Percentiles rank a stretch among this genome's conserved stretches.
These are phyloP conservation scores for Ancistrus triradiatus DNA, from an alignment of 2,113 vertebrate genomes.

Conservation along the genomic window DNA sequence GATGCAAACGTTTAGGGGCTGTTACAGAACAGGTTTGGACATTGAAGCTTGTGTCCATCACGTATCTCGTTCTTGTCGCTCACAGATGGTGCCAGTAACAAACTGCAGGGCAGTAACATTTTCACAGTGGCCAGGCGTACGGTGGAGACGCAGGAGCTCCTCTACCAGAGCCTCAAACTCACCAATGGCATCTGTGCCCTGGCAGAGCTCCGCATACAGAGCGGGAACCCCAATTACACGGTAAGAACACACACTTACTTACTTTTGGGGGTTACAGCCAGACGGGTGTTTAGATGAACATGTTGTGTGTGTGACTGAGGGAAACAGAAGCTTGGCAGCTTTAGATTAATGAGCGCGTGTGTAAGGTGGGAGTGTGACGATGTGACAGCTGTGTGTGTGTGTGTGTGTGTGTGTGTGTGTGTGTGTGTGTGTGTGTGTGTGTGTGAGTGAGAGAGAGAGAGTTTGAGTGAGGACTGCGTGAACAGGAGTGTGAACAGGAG, in stretches of 20 bases:
- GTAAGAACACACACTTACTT: too few relatives aligned
- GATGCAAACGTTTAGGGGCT: neutral
- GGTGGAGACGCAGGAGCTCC: conserved; percentile 94
- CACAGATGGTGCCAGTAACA: conserved; percentile 81
- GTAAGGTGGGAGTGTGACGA: neutral
- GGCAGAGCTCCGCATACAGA: conserved; percentile 86
- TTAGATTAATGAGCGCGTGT: conserved; percentile 7
- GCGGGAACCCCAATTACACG: conserved; percentile 79
- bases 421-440: neutral
- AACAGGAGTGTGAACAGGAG: neutral
- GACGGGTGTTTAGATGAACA: neutral
- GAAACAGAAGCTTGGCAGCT: neutral
- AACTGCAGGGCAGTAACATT: conserved; percentile 90
- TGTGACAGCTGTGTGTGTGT: neutral
- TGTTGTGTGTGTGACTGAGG: neutral
- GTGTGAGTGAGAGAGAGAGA: neutral
- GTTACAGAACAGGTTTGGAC: neutral
- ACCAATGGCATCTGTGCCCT: conserved; percentile 94
- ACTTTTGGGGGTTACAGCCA: too few relatives aligned
- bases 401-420: neutral
- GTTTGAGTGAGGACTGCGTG: neutral
- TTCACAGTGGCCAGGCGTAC: conserved; percentile 94
- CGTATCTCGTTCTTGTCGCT: neutral
- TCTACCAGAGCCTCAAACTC: conserved; percentile 96
- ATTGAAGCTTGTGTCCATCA: too few relatives aligned